Base-by-base conservation (phyloP, 2,888 invertebrate genomes). In the Cactoblastis cactorum region DNA sequence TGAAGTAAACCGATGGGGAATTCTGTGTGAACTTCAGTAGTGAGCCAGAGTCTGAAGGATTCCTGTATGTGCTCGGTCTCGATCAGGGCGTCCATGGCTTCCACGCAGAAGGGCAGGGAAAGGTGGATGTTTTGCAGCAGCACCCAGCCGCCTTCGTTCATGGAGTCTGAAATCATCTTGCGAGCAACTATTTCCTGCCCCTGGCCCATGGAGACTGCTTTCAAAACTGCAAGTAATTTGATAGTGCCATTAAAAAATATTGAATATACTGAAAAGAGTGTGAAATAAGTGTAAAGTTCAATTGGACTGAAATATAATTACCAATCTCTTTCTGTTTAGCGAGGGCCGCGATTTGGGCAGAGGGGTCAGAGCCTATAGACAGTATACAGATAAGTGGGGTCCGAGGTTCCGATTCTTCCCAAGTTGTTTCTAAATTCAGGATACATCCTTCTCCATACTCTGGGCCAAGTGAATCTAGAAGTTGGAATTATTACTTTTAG, bases 171-270 rank as follows among this genome's bases (percentile, higher is more conserved):
- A 65, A 97, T 94, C 90, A 97, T 92, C 70, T 94, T 93, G 19
- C 97, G 91, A 0, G 97, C 97, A 55, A 95, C 96, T 54, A 90
- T 90, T 68, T 95, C 98, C 88, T 98, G 98, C 0, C 98, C 98
- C 91, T 98, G 98, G 1, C 98, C 98, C 98, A 98, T 98, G 4
- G 98, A 98, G 3, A 98, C 97, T 0, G 96, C 93, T 73, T 95
- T 94, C 11, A 96, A 75, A 52, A 91, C 95, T 96, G 69, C 6
- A 80, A 49, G 47, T 38, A 28, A 17, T 32, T 35, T 49, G 22
- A 32, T 34, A 19, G 24, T 38, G 12, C 15, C 24, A 49, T 34
- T 22, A 28, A 52, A 39, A 34, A 12, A 34, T n/a, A n/a, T n/a
- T n/a, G n/a, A n/a, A n/a, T n/a, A 12, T n/a, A 34, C n/a, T n/a